These are phyloP conservation scores for Macaca fascicularis DNA, from an alignment of 2,113 vertebrate species.

Conservation along the genomic window T2T-MFA8v1.1 NC_088388.1:57203501-57204000, in stretches of 20 bases:
- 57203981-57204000: neutral
- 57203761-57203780: conserved; percentile 12
- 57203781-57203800: neutral
- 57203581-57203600: neutral
- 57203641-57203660: neutral
- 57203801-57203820: conserved; percentile 24
- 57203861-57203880: conserved; percentile 11
- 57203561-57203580: neutral
- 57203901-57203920: neutral
- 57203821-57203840: neutral
- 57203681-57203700: neutral
- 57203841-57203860: neutral
- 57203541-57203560: neutral
- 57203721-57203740: neutral
- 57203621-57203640: neutral
- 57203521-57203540: neutral
- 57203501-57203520: neutral
- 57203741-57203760: neutral
- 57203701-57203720: neutral
- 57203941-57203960: neutral
- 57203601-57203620: conserved; percentile 33
- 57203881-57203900: neutral
- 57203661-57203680: neutral
- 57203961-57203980: neutral
- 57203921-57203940: neutral